phyloP scores from a whole-genome alignment of 1,140 invertebrate genomes.

The Polypedilum pembai region DNA sequence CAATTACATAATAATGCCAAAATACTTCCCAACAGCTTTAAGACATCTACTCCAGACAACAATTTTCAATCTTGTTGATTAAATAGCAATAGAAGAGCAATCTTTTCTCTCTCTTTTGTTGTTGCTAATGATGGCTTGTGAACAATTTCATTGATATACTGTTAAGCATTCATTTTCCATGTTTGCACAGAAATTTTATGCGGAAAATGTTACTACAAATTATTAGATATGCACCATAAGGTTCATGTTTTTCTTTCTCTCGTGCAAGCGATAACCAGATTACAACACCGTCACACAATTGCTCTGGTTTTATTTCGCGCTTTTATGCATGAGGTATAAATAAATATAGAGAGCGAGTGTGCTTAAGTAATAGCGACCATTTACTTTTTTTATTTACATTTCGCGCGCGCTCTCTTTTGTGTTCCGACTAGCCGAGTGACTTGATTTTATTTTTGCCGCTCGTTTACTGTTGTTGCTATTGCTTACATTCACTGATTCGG shows the following conservation, averaged over 20 bases:
- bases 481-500: too few species aligned
- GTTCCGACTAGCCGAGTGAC: neutral
- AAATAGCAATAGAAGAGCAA: too few species aligned
- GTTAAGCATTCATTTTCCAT: too few species aligned
- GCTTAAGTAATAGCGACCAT: conserved; percentile 12
- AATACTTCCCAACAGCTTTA: too few species aligned
- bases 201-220: neutral
- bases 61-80: too few species aligned
- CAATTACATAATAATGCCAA: too few species aligned
- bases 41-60: too few species aligned
- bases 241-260: neutral
- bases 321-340: neutral
- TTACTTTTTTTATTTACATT: neutral
- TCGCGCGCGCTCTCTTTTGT: neutral
- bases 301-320: neutral
- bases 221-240: neutral
- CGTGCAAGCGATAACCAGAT: conserved; percentile 10
- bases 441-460: neutral
- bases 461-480: neutral
- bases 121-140: too few species aligned
- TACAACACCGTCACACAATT: neutral
- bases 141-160: too few species aligned
- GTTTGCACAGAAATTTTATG: neutral
- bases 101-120: too few species aligned
- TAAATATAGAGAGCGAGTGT: neutral